Evolutionary conservation across 2,888 invertebrate genomes (phyloP).

Genomic region (Microplitis deprimator): DNA sequence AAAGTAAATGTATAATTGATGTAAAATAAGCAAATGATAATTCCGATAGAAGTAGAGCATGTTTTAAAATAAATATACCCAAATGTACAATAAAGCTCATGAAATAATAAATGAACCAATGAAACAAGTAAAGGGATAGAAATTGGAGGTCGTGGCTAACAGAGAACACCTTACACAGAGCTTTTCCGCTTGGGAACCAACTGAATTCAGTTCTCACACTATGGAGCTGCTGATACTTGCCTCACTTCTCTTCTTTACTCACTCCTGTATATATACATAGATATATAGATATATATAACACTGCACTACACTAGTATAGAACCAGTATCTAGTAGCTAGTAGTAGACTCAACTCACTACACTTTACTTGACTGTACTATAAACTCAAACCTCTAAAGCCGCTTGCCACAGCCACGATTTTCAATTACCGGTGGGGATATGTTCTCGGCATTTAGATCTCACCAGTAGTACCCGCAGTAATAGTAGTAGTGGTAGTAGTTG

Average conservation of each 20-base stretch:
- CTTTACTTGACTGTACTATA: background rate
- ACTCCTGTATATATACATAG: slow-evolving; percentile 5
- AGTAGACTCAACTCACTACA: background rate
- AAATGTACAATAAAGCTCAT: slow-evolving; percentile 4
- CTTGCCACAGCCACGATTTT: slow-evolving; percentile 50
- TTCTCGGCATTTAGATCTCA: slow-evolving; percentile 51
- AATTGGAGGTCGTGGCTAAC: slow-evolving; percentile 23
- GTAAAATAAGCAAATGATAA: too few species aligned
- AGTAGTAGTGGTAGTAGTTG: background rate
- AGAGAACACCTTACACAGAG: slow-evolving; percentile 22
- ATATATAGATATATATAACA: slow-evolving; percentile 20
- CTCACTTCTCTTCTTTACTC: slow-evolving; percentile 7
- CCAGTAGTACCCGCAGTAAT: slow-evolving; percentile 35
- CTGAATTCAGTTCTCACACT: slow-evolving; percentile 28
- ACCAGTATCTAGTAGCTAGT: slow-evolving; percentile 12
- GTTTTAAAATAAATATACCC: background rate
- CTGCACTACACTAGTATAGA: slow-evolving; percentile 18
- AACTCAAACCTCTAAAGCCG: slow-evolving; percentile 25
- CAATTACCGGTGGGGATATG: slow-evolving; percentile 52
- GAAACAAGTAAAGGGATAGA: slow-evolving; percentile 4
- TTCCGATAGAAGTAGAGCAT: background rate
- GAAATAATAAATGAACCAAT: slow-evolving; percentile 1
- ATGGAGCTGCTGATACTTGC: slow-evolving; percentile 13
- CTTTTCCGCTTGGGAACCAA: slow-evolving; percentile 36
- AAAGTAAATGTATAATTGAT: too few species aligned